These are phyloP conservation scores for Squalus acanthias DNA, from an alignment of 2,797 vertebrate species.

Conservation along the genomic window DNA sequence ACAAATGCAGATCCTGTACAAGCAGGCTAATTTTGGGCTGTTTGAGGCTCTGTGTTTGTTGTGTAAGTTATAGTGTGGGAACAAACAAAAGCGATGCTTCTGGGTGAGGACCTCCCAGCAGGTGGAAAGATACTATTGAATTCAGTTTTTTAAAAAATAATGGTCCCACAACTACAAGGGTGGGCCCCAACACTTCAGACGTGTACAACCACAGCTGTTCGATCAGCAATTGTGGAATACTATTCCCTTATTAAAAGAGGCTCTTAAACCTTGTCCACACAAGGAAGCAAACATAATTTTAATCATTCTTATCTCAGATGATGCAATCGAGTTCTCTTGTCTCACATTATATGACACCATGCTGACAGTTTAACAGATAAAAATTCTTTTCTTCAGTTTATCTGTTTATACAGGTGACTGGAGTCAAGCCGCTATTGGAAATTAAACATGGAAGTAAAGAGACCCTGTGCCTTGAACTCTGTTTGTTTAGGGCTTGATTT, in stretches of 20 bases:
- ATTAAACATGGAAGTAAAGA: background rate
- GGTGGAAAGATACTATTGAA: conserved; percentile 12
- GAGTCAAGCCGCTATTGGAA: background rate
- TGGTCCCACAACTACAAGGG: background rate
- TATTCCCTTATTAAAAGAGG: conserved; percentile 7
- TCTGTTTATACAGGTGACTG: conserved; percentile 25
- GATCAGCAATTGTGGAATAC: background rate
- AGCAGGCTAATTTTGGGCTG: conserved; percentile 23
- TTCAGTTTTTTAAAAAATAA: background rate
- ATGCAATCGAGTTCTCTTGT: conserved; percentile 1
- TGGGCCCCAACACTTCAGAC: background rate
- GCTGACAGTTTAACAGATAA: conserved; percentile 25
- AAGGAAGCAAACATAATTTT: background rate
- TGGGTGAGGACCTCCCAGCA: conserved; percentile 10
- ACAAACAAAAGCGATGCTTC: conserved; percentile 45
- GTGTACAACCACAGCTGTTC: background rate
- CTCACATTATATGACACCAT: background rate
- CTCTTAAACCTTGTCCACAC: background rate
- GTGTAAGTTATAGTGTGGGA: conserved; percentile 44
- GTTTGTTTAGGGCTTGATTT: background rate
- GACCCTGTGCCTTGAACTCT: background rate
- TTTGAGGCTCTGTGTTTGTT: conserved; percentile 34
- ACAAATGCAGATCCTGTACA: conserved; percentile 40
- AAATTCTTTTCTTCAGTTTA: background rate
- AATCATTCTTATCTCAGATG: conserved; percentile 8